Conservation (phyloP, 2,113 vertebrate genomes). For the Anthoscopus minutus region DNA sequence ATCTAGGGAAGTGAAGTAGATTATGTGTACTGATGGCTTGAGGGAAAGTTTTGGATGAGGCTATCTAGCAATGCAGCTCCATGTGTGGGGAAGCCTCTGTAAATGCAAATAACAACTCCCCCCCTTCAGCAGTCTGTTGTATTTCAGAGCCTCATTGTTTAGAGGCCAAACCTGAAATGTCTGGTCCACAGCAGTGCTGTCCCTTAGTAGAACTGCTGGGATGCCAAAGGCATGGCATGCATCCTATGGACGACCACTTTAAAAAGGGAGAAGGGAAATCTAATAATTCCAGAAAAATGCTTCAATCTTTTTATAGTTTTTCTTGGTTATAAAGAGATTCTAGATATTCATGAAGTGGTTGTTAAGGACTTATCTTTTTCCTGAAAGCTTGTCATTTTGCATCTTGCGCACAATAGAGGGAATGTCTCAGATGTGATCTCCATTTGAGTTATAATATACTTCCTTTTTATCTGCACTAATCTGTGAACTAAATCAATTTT, state of each 20-base stretch:
- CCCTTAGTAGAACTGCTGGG: neutral
- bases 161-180: neutral
- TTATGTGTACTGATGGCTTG: fast-evolving
- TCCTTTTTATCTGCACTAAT: neutral
- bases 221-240: neutral
- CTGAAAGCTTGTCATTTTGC: slow-evolving; percentile 24
- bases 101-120: neutral
- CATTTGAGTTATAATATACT: neutral
- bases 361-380: neutral
- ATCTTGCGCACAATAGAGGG: neutral
- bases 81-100: neutral
- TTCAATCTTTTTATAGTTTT: neutral
- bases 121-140: neutral
- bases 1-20: neutral
- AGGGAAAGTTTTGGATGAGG: neutral
- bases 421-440: neutral
- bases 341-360: neutral
- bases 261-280: neutral
- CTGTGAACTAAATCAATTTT: neutral
- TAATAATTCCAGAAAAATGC: neutral
- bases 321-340: neutral
- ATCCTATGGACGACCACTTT: neutral
- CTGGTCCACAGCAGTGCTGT: neutral
- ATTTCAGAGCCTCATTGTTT: neutral
- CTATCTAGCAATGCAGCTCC: neutral